Conservation (phyloP, 2,797 vertebrate genomes). For the Gallinago solitaria region DNA sequence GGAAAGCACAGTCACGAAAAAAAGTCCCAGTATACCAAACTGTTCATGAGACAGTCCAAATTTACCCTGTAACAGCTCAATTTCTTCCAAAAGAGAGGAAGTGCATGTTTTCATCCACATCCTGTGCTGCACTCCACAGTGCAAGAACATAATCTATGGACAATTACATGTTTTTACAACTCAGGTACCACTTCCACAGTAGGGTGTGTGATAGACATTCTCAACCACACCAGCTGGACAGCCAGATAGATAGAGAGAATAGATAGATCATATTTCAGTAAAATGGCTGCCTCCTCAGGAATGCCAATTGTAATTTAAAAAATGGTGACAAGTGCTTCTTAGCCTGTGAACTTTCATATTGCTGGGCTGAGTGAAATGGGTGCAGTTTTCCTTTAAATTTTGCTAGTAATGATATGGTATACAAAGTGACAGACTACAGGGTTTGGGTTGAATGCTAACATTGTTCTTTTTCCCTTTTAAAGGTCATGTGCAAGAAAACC, state of each 20-base stretch:
- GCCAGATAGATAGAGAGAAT: not conserved
- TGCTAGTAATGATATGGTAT: conserved; percentile 53
- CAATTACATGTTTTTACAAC: not conserved
- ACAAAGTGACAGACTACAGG: conserved; percentile 70
- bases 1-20: not conserved
- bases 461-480: conserved; percentile 72
- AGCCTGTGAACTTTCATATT: conserved; percentile 58
- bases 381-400: conserved; percentile 65
- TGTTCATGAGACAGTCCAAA: not conserved
- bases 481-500: conserved; percentile 73
- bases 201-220: not conserved
- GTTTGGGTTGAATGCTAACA: conserved; percentile 73
- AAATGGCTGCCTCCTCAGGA: conserved; percentile 6
- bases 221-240: not conserved
- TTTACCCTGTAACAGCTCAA: not conserved
- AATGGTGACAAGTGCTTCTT: conserved; percentile 58
- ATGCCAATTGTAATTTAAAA: conserved; percentile 66
- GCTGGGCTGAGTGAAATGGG: conserved; percentile 48
- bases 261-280: conserved; percentile 58
- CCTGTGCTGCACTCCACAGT: fast-evolving
- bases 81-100: not conserved
- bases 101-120: fast-evolving
- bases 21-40: not conserved
- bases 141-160: not conserved
- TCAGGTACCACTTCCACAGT: not conserved